Evolutionary conservation across 2,797 vertebrate genomes (phyloP).

Genomic region (Schizothorax lantsangensis): DNA sequence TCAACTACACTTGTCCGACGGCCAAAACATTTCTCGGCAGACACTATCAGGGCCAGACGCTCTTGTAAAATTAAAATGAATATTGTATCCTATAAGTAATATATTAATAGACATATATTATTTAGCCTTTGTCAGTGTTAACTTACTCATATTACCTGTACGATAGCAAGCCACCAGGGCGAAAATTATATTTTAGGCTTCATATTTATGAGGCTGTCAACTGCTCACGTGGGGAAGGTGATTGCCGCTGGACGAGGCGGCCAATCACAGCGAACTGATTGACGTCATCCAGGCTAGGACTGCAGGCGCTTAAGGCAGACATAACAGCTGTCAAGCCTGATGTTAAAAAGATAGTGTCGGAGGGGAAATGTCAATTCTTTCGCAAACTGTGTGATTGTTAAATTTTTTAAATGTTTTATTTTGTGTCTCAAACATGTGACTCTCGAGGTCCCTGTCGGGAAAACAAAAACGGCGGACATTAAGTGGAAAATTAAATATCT

Average conservation of each 20-base stretch:
- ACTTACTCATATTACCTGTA: neutral
- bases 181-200: neutral
- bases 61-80: constrained; percentile 5
- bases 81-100: constrained; percentile 12
- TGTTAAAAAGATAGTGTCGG: neutral
- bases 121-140: constrained; percentile 3
- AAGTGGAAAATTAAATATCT: no score
- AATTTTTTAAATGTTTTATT: neutral
- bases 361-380: no score
- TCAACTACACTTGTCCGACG: neutral
- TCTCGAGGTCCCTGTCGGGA: neutral
- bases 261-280: neutral
- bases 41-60: neutral
- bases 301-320: no score
- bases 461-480: no score
- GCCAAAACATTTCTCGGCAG: neutral
- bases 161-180: neutral
- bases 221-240: neutral
- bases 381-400: neutral
- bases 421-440: neutral
- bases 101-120: neutral
- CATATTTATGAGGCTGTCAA: neutral
- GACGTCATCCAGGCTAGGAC: neutral
- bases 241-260: neutral
- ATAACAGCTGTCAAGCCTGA: neutral